phyloP scores from a whole-genome alignment of 2,113 vertebrate species.

The Danio rerio region DNA sequence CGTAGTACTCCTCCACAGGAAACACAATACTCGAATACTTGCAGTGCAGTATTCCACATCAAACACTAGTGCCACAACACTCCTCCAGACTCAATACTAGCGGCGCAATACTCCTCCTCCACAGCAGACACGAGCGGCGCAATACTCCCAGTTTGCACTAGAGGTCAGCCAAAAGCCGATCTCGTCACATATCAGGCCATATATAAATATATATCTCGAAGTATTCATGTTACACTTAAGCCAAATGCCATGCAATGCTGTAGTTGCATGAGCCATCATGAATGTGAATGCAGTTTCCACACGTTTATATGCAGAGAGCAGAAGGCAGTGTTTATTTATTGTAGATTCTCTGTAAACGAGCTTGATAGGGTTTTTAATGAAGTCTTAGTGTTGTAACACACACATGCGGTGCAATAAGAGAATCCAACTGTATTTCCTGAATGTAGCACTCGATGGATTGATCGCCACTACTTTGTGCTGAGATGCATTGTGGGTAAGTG shows the following conservation, averaged over 20 bases:
- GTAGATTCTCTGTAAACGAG: not conserved
- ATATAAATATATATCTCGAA: too few relatives aligned
- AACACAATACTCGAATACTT: too few relatives aligned
- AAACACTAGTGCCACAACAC: too few relatives aligned
- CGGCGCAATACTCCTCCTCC: too few relatives aligned
- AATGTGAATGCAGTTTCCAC: not conserved
- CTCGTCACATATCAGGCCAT: too few relatives aligned
- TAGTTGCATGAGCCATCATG: constrained; percentile 41
- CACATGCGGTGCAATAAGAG: not conserved
- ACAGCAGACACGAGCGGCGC: too few relatives aligned
- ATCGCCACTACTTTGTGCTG: not conserved
- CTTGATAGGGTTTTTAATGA: not conserved
- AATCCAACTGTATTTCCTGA: not conserved
- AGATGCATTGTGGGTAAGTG: constrained; percentile 23
- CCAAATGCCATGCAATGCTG: constrained; percentile 7
- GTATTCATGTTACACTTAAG: not conserved
- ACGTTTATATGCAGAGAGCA: not conserved
- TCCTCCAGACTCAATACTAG: too few relatives aligned
- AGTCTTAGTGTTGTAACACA: not conserved
- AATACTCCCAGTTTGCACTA: too few relatives aligned
- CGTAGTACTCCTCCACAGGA: too few relatives aligned
- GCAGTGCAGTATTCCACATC: too few relatives aligned
- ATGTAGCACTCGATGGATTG: not conserved
- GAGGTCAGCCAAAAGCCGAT: too few relatives aligned
- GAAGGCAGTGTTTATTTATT: too few relatives aligned